phyloP scores from a whole-genome alignment of 2,797 vertebrate species.

The Tinamus major region DNA sequence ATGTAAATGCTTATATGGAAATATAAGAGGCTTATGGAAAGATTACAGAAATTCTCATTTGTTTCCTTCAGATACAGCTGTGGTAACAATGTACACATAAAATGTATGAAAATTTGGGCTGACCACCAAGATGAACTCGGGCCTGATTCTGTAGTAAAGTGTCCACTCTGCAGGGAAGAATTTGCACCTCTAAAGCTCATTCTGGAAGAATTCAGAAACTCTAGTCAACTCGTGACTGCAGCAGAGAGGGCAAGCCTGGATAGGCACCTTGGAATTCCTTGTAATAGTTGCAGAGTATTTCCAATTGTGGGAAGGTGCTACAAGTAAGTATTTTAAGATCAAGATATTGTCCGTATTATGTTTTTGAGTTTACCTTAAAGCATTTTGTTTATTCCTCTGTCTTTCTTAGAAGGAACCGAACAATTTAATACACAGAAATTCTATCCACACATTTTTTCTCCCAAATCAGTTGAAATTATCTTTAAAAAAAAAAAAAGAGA shows the following conservation, averaged over 20 bases:
- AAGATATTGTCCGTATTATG: background rate
- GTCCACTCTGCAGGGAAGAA: conserved; percentile 81
- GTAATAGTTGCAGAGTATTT: conserved; percentile 74
- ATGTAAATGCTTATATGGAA: too few relatives aligned
- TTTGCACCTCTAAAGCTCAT: conserved; percentile 72
- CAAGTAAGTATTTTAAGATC: conserved; percentile 75
- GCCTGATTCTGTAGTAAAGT: conserved; percentile 68
- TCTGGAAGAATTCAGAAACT: conserved; percentile 78
- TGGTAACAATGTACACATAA: conserved; percentile 83
- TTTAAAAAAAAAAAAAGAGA: background rate
- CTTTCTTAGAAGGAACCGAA: background rate
- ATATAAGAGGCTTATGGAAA: background rate
- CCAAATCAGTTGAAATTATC: background rate
- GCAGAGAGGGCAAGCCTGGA: conserved; percentile 77
- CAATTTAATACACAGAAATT: background rate
- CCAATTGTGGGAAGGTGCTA: conserved; percentile 78
- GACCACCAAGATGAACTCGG: conserved; percentile 71
- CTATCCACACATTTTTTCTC: background rate
- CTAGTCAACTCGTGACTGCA: conserved; percentile 63
- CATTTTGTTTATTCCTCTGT: background rate
- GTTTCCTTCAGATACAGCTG: conserved; percentile 78
- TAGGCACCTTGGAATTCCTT: conserved; percentile 80
- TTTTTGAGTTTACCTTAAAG: background rate
- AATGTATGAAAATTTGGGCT: conserved; percentile 81
- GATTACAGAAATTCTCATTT: background rate